Evolutionary conservation across 2,797 vertebrate species (phyloP).

Genomic region (Macropus fuliginosus): DNA sequence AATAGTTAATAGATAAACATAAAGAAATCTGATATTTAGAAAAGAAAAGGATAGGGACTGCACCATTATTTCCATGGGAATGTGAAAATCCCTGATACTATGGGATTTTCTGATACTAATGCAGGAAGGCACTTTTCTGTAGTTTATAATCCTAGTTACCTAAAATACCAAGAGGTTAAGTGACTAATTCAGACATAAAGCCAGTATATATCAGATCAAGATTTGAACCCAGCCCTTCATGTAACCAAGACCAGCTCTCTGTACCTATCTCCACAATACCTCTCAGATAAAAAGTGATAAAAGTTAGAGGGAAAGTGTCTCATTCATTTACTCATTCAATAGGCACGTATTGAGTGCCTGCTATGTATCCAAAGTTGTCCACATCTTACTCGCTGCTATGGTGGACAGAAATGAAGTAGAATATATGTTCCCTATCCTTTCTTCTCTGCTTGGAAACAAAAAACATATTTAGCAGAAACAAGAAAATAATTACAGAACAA

Average conservation of each 20-base stretch:
- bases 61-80: not conserved
- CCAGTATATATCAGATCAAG: not conserved
- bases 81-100: not conserved
- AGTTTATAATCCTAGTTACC: not conserved
- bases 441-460: not conserved
- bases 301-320: not conserved
- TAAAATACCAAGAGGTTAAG: not conserved
- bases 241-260: not conserved
- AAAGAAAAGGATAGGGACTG: not conserved
- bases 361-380: not conserved
- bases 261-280: not conserved
- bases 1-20: not conserved
- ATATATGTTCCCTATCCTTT: not conserved
- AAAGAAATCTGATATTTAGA: not conserved
- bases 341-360: not conserved
- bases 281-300: slow-evolving; percentile 2
- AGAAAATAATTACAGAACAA: not conserved
- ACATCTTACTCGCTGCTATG: not conserved
- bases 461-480: not conserved
- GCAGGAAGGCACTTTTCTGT: not conserved
- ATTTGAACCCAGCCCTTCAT: not conserved
- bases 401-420: not conserved
- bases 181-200: not conserved
- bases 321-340: not conserved
- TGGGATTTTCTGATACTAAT: too few relatives aligned